These are phyloP conservation scores for Ophraella communa DNA, from an alignment of 2,888 invertebrate species.

Conservation along the genomic window DNA sequence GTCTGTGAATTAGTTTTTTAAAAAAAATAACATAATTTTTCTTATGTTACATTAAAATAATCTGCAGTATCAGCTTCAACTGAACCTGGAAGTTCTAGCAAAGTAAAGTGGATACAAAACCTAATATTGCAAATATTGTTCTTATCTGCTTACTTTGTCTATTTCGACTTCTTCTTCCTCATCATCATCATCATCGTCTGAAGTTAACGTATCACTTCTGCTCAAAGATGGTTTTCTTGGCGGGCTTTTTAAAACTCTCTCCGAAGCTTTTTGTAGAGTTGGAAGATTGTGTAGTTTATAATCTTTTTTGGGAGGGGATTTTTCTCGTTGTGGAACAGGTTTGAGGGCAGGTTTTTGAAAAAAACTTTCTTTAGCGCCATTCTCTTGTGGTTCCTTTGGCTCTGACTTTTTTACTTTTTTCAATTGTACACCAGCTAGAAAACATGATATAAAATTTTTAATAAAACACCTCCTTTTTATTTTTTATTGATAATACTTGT, in stretches of 20 bases:
- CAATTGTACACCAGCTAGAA: constrained; percentile 49
- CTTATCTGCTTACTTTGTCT: constrained; percentile 49
- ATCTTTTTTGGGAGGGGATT: constrained; percentile 55
- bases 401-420: constrained; percentile 48
- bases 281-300: constrained; percentile 47
- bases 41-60: too few relatives aligned
- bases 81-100: too few relatives aligned
- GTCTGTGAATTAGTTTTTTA: too few relatives aligned
- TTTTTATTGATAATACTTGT: too few relatives aligned
- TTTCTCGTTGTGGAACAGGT: constrained; percentile 55
- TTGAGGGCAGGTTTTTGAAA: constrained; percentile 56
- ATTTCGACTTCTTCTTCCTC: constrained; percentile 43
- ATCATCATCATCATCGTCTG: constrained; percentile 33
- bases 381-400: constrained; percentile 52
- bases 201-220: constrained; percentile 34
- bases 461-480: too few relatives aligned
- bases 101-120: too few relatives aligned
- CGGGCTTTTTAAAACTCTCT: constrained; percentile 50
- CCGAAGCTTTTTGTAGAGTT: constrained; percentile 54
- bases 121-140: too few relatives aligned
- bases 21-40: too few relatives aligned
- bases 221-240: constrained; percentile 42
- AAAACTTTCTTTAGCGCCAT: constrained; percentile 54
- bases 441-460: too few relatives aligned
- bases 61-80: too few relatives aligned